Evolutionary conservation across 2,797 vertebrate species (phyloP).

Genomic region (Argyrosomus regius): DNA sequence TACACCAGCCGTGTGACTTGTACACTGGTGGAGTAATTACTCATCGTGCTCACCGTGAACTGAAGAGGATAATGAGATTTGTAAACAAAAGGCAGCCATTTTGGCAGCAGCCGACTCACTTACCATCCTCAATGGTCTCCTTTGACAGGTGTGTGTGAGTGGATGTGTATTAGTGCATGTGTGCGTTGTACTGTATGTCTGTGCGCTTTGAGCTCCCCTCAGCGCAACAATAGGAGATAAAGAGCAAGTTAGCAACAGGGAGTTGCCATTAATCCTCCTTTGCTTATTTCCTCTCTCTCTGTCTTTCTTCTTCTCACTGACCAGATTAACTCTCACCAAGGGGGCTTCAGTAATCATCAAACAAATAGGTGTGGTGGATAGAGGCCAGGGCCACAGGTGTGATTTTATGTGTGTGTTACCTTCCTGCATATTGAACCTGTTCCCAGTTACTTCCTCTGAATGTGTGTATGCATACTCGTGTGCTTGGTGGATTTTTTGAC

Average conservation of each 20-base stretch:
- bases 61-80: conserved; percentile 82
- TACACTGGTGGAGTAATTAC: conserved; percentile 79
- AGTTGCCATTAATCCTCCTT: conserved; percentile 53
- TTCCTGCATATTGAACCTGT: not conserved
- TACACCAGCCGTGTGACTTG: conserved; percentile 69
- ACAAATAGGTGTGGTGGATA: conserved; percentile 24
- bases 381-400: conserved; percentile 16
- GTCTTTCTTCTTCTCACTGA: conserved; percentile 23
- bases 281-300: not conserved
- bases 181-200: conserved; percentile 10
- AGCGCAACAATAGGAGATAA: conserved; percentile 45
- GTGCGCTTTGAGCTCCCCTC: conserved; percentile 23
- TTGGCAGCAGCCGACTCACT: conserved; percentile 75
- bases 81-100: conserved; percentile 81
- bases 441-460: not conserved
- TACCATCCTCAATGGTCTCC: conserved; percentile 67
- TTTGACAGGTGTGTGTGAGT: conserved; percentile 66
- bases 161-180: conserved; percentile 15
- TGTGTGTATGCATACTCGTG: not conserved
- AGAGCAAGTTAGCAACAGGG: conserved; percentile 41
- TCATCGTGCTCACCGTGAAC: conserved; percentile 70
- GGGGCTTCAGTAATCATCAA: conserved; percentile 38
- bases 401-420: not conserved
- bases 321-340: conserved; percentile 43
- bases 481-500: not conserved